Percentiles rank a stretch among this genome's conserved stretches.
These are phyloP conservation scores for Scartelaos histophorus DNA, from an alignment of 2,113 vertebrate genomes.

Conservation along the genomic window DNA sequence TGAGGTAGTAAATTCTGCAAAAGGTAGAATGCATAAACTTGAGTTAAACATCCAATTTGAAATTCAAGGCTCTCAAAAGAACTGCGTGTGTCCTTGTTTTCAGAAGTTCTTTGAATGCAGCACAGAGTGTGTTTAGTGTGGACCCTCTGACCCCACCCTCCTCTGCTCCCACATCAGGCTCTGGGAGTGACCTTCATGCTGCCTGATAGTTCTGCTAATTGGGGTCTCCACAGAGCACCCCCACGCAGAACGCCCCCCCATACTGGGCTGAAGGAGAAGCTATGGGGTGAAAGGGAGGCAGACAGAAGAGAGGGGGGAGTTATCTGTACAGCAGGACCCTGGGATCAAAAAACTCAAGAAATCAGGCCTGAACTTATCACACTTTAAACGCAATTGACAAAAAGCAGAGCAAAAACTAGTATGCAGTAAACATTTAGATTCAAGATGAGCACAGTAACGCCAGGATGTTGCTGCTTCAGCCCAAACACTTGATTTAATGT, in stretches of 20 bases:
- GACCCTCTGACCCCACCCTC: slow-evolving; percentile 30
- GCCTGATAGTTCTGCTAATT: slow-evolving; percentile 65
- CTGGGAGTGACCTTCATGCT: slow-evolving; percentile 65
- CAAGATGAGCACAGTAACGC: not conserved
- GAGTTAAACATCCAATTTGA: not conserved
- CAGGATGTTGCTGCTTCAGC: slow-evolving; percentile 9
- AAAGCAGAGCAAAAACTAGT: not conserved
- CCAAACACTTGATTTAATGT: slow-evolving; percentile 12
- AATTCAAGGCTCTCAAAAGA: not conserved
- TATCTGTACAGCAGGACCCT: slow-evolving; percentile 16
- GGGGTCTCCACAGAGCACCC: slow-evolving; percentile 65
- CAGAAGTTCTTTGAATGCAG: slow-evolving; percentile 29
- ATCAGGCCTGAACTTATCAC: not conserved
- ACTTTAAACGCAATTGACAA: not conserved
- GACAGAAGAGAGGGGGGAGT: slow-evolving; percentile 19
- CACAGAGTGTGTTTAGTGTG: slow-evolving; percentile 19
- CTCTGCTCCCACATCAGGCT: slow-evolving; percentile 58
- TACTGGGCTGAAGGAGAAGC: slow-evolving; percentile 27
- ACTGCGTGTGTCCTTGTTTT: not conserved
- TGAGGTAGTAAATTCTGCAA: not conserved
- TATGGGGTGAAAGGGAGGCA: slow-evolving; percentile 9
- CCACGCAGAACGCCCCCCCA: slow-evolving; percentile 10
- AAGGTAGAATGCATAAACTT: not conserved
- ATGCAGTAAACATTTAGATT: not conserved
- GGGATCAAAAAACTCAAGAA: slow-evolving; percentile 3